These are phyloP conservation scores for Halichondria panicea DNA, from an alignment of 37 sponge, comb jelly and placozoan genomes.

Conservation along the genomic window DNA sequence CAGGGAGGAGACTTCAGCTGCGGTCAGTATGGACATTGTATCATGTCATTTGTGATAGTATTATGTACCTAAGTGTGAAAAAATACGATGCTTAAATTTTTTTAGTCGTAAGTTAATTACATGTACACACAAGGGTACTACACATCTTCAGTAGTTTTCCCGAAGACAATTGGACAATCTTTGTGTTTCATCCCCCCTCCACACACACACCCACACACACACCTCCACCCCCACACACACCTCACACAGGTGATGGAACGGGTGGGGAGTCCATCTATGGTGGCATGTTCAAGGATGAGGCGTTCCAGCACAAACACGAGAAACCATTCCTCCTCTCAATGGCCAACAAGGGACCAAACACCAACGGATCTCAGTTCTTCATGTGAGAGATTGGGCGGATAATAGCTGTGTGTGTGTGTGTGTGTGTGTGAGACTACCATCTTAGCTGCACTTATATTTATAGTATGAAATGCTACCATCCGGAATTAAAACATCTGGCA, in stretches of 20 bases:
- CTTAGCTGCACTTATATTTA: too few relatives aligned
- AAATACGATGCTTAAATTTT: too few relatives aligned
- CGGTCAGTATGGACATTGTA: constrained; percentile 42
- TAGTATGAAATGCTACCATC: too few relatives aligned
- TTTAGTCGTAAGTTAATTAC: too few relatives aligned
- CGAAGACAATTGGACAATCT: too few relatives aligned
- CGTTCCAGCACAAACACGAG: constrained; percentile 84
- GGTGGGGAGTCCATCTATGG: constrained; percentile 99
- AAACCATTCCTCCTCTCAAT: constrained; percentile 88
- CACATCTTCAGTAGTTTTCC: too few relatives aligned
- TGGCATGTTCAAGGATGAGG: constrained; percentile 89
- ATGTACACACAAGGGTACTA: too few relatives aligned
- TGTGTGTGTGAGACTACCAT: too few relatives aligned
- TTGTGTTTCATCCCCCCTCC: too few relatives aligned
- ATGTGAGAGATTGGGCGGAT: constrained; percentile 59
- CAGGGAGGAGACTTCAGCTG: constrained; percentile 96
- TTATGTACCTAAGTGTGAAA: not conserved
- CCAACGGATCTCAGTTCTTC: constrained; percentile 98
- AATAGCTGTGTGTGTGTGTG: not conserved
- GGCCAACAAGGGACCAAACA: constrained; percentile 99
- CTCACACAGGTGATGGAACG: constrained; percentile 79
- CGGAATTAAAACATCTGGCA: too few relatives aligned
- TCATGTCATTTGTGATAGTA: not conserved
- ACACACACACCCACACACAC: too few relatives aligned
- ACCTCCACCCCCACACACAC: too few relatives aligned